Evolutionary conservation across 2,113 vertebrate species (phyloP), one percentile per base, ranked within the genome.

Genomic region (Lontra canadensis): DNA sequence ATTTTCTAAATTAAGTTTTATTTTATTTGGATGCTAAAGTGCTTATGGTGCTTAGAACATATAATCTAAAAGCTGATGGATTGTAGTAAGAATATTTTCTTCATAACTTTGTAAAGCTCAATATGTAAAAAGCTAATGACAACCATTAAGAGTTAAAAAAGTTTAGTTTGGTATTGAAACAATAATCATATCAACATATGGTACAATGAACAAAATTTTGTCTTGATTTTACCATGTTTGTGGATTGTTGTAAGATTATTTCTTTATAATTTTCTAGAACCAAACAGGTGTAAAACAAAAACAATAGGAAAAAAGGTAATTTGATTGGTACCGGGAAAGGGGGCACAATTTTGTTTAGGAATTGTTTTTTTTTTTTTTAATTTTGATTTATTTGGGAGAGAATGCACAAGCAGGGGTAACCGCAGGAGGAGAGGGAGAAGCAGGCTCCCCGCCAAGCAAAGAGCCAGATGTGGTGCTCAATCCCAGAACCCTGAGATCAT

Each of bases 91-190:
- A 88, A 74, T 73, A 94, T 21, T 74, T 82, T 84, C 34, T 78
- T 81, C 82, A 79, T 55, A 92, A 52, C 18, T 86, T 81, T 31
- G 34, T 92, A 85, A 84, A 84, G n/a, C 36, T 88, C 26, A 84
- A 80, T 67, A 52, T 65, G 10, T 92, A 81, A 84, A 55, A 95
- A 91, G 55, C 39, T 84, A 96, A 95, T 86, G 88, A 79, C n/a
- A 78, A 79, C 47, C 17, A 91, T 59, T 55, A 49, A 44, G 61
- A 81, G 39, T 83, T 86, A 26, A 79, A 84, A 88, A 67, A 93
- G 29, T 82, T 80, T 39, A 94, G 73, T 49, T 74, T 82, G 13
- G 1, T 76, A 76, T 11, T 55, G 34, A 94, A 63, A 61, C 61
- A 91, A 88, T 88, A 92, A 80, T 74, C 36, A 14, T 59, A 88